phyloP scores from a whole-genome alignment of 2,113 vertebrate species.

The Neoarius graeffei region DNA sequence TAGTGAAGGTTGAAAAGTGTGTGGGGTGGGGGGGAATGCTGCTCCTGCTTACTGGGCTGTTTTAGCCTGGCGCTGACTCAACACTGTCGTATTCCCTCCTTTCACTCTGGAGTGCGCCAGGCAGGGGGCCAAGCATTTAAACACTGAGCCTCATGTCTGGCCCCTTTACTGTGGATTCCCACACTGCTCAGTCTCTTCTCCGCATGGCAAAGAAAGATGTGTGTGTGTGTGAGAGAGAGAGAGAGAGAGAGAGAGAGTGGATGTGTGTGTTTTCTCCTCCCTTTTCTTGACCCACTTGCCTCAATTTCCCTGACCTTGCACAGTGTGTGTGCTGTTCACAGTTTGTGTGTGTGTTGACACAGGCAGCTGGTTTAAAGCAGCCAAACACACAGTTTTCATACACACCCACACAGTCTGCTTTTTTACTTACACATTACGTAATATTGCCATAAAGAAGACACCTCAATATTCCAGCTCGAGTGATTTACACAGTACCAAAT shows the following conservation, averaged over 20 bases:
- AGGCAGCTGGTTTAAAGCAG: constrained; percentile 4
- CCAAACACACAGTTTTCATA: background rate
- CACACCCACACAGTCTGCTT: background rate
- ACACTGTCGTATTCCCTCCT: constrained; percentile 63
- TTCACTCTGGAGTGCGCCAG: constrained; percentile 59
- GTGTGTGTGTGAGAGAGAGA: constrained; percentile 48
- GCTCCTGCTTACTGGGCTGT: constrained; percentile 55
- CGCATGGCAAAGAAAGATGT: background rate
- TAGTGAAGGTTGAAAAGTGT: background rate
- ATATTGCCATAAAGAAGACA: no score
- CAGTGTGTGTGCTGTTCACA: constrained; percentile 60
- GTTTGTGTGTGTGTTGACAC: constrained; percentile 21
- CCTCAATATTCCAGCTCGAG: no score
- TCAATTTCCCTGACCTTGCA: constrained; percentile 55
- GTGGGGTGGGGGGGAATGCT: background rate
- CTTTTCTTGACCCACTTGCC: constrained; percentile 40
- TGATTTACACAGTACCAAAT: no score
- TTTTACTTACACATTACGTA: no score
- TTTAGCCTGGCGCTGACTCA: constrained; percentile 63
- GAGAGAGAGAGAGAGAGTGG: background rate
- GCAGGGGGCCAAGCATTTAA: constrained; percentile 51
- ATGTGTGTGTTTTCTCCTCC: background rate
- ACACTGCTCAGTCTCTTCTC: constrained; percentile 30
- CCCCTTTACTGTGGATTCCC: constrained; percentile 60
- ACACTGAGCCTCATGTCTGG: constrained; percentile 55